Evolutionary conservation across 2,797 vertebrate genomes (phyloP), one percentile per base, ranked within the genome.

Genomic region (Catostomus latipinnis): DNA sequence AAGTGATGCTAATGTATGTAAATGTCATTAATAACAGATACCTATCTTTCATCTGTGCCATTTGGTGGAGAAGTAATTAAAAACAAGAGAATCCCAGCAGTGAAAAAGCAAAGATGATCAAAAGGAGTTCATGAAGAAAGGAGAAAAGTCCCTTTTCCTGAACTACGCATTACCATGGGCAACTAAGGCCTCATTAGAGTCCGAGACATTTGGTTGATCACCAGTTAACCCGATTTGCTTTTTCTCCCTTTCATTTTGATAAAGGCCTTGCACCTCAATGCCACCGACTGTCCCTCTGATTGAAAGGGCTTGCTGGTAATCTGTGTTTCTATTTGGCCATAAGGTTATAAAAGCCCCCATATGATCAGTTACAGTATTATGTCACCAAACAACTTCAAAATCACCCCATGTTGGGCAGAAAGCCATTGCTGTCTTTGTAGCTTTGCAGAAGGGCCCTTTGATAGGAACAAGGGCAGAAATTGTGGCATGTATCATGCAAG

Each of bases 1-100:
- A 97, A 97, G 95, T 87, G 94, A 98, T 98, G 97, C 96, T 97
- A 98, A 99, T 98, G 95, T 98, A 98, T 99, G 96, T 96, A 98
- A 97, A 99, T 98, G 93, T 95, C 96, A 99, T 98, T 99, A 98
- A 98, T 98, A 97, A 96, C 95, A 95, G 95, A 96, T 96, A 97
- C 96, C 96, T 98, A 98, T 98, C 96, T 96, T 97, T 98, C 96
- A 97, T 97, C 95, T 94, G 92, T 94, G 93, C 94, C 95, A 96
- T 98, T 98, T 96, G 95, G 94, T 95, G 93, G 96, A 94, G 94
- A 94, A 95, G 95, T 97, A 98, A 98, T 98, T 99, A 98, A 96
- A 97, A 96, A 93, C 96, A 93, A 92, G 96, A 94, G 94, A 92
- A 95, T 95, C 95, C 94, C 93, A 50, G 93, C 92, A 93, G 88